phyloP scores from a whole-genome alignment of 1,140 invertebrate species.

The Heliconius nattereri region DNA sequence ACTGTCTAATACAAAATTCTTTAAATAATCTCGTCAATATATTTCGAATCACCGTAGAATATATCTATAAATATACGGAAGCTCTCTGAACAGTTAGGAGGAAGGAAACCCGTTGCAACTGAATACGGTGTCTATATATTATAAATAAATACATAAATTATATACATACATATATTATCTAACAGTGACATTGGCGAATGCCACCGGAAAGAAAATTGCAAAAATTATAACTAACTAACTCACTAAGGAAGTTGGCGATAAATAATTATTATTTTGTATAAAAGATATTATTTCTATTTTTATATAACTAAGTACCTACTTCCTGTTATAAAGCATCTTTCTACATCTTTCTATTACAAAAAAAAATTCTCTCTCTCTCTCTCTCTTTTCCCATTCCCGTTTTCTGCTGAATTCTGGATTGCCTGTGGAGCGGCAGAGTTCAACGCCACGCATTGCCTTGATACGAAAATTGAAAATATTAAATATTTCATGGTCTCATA shows the following conservation, averaged over 20 bases:
- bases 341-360: background rate
- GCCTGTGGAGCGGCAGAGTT: too few relatives aligned
- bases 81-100: background rate
- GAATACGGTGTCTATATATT: background rate
- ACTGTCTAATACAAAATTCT: background rate
- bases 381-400: too few relatives aligned
- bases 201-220: constrained; percentile 3
- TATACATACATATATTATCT: background rate
- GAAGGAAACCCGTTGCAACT: constrained; percentile 2
- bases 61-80: background rate
- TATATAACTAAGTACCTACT: background rate
- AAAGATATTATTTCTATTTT: background rate
- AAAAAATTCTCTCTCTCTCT: too few relatives aligned
- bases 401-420: too few relatives aligned
- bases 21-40: background rate
- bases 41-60: background rate
- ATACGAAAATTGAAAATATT: too few relatives aligned
- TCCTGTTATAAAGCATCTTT: background rate
- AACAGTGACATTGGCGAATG: background rate
- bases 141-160: background rate
- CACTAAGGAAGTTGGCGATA: background rate
- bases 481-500: too few relatives aligned
- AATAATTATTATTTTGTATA: background rate
- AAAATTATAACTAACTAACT: background rate
- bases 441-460: too few relatives aligned